Evolutionary conservation across 1,140 invertebrate species (phyloP).

Genomic region (Drosophila lacertosa): DNA sequence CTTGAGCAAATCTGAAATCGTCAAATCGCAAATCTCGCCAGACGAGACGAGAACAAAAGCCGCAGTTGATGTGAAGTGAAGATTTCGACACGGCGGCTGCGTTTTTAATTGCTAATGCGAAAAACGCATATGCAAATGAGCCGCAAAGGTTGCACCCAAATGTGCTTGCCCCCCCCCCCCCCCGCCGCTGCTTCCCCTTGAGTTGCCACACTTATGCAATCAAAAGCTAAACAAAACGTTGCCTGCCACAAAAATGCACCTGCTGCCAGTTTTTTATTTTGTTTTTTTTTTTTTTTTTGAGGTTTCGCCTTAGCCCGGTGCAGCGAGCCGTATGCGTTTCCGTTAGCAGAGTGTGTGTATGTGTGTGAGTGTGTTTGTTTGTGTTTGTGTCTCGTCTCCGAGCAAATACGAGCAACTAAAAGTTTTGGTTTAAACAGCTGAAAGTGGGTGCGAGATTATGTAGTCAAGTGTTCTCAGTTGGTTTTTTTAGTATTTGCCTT

Average conservation of each 20-base stretch:
- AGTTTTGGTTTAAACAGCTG: not conserved
- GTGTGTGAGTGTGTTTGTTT: not conserved
- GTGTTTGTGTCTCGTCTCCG: not conserved
- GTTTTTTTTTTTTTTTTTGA: too few relatives aligned
- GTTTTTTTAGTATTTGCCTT: slow-evolving; percentile 5
- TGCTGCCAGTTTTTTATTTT: slow-evolving; percentile 44
- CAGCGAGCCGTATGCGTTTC: slow-evolving; percentile 72
- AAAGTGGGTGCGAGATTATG: slow-evolving; percentile 53
- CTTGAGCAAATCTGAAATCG: slow-evolving; percentile 38
- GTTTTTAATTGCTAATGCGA: slow-evolving; percentile 77
- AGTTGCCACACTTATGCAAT: slow-evolving; percentile 58
- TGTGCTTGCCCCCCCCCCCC: slow-evolving; percentile 9
- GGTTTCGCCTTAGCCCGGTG: slow-evolving; percentile 46
- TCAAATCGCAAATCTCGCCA: not conserved
- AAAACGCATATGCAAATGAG: slow-evolving; percentile 69
- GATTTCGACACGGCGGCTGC: slow-evolving; percentile 62
- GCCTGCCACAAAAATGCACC: slow-evolving; percentile 53
- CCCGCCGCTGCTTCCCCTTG: too few relatives aligned
- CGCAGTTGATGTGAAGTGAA: slow-evolving; percentile 6
- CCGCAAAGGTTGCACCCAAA: slow-evolving; percentile 42
- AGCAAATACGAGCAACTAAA: slow-evolving; percentile 11
- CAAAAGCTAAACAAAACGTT: slow-evolving; percentile 21
- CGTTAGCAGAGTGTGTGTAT: slow-evolving; percentile 35
- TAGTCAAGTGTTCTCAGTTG: slow-evolving; percentile 67
- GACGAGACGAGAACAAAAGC: slow-evolving; percentile 63